These are phyloP conservation scores for Drosophila acutilabella DNA, from an alignment of 2,888 invertebrate species.

Conservation along the genomic window DNA sequence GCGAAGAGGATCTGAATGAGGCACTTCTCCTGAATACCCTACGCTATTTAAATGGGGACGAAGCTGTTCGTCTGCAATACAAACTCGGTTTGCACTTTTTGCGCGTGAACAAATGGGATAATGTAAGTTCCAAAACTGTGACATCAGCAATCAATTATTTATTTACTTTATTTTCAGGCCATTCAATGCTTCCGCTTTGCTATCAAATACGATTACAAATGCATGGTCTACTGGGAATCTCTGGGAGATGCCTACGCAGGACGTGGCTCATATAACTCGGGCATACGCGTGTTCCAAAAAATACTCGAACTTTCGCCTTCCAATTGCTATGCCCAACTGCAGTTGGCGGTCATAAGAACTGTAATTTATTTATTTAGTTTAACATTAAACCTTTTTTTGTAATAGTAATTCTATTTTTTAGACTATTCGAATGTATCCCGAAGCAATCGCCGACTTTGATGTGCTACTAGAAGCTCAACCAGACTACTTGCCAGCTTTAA, in stretches of 20 bases:
- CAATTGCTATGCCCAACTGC: conserved; percentile 90
- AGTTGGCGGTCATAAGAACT: conserved; percentile 90
- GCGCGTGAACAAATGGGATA: conserved; percentile 89
- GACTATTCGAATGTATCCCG: conserved; percentile 87
- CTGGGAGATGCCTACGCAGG: conserved; percentile 95
- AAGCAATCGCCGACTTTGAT: conserved; percentile 90
- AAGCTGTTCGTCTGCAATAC: conserved; percentile 92
- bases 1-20: conserved; percentile 86
- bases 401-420: conserved; percentile 32
- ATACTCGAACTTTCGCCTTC: conserved; percentile 89
- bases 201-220: conserved; percentile 88
- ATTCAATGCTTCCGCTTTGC: conserved; percentile 91
- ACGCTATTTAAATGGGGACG: conserved; percentile 85
- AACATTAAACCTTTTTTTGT: neutral
- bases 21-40: conserved; percentile 82
- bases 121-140: conserved; percentile 72
- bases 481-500: conserved; percentile 89
- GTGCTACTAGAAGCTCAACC: conserved; percentile 87
- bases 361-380: conserved; percentile 47
- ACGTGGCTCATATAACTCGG: conserved; percentile 95
- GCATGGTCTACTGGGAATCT: conserved; percentile 93
- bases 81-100: conserved; percentile 93
- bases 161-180: conserved; percentile 84
- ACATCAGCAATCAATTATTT: neutral
- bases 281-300: conserved; percentile 94